These are phyloP conservation scores for Oophaga sylvatica DNA, from an alignment of 2,797 vertebrate species.

Conservation along the genomic window DNA sequence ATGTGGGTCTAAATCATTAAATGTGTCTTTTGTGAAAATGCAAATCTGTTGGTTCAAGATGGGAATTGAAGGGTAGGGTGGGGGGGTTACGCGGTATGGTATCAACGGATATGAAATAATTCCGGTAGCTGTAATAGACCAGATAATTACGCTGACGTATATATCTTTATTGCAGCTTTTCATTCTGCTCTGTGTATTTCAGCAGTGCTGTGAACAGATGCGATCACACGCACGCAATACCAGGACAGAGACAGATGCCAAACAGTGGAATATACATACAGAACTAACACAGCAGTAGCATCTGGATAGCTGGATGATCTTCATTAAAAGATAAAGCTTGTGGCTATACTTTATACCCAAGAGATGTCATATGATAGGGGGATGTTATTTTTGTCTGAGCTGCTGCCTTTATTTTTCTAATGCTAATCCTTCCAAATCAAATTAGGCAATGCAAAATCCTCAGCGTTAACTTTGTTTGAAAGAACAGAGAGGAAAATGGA, in stretches of 20 bases:
- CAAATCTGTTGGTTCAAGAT: neutral
- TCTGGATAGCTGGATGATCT: slow-evolving; percentile 70
- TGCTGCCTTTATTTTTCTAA: slow-evolving; percentile 37
- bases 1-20: neutral
- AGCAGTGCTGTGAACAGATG: slow-evolving; percentile 73
- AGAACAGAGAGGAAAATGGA: no score
- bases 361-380: slow-evolving; percentile 66
- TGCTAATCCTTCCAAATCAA: slow-evolving; percentile 41
- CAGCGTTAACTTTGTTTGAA: slow-evolving; percentile 11
- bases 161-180: slow-evolving; percentile 71
- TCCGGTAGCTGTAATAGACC: slow-evolving; percentile 15
- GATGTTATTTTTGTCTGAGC: slow-evolving; percentile 44
- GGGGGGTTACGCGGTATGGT: neutral
- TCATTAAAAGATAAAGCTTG: slow-evolving; percentile 64
- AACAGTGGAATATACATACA: slow-evolving; percentile 65
- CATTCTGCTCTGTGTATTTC: slow-evolving; percentile 67
- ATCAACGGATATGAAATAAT: slow-evolving; percentile 32
- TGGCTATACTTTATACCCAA: slow-evolving; percentile 64
- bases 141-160: slow-evolving; percentile 65
- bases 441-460: slow-evolving; percentile 21
- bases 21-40: neutral
- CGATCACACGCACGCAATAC: slow-evolving; percentile 66
- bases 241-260: slow-evolving; percentile 74
- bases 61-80: neutral
- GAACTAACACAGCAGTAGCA: slow-evolving; percentile 71